Evolutionary conservation across 2,797 vertebrate genomes (phyloP).

Genomic region (Hydrolagus colliei): DNA sequence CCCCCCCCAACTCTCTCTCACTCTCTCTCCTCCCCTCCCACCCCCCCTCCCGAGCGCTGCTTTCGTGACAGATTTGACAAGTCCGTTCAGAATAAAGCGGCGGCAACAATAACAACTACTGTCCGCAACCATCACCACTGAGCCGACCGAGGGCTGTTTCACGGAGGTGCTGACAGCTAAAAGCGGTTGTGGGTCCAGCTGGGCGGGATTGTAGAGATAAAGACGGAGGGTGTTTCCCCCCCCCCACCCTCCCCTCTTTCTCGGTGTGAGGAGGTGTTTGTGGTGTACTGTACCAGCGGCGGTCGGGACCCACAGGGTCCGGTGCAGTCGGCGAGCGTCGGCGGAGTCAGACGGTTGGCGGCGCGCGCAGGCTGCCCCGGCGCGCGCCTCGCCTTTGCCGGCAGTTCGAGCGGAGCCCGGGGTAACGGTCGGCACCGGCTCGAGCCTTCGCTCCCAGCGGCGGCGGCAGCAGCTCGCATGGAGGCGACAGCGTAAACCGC

Average conservation of each 20-base stretch:
- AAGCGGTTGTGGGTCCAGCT: too few relatives aligned
- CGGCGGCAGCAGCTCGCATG: neutral
- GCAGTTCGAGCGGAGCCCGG: neutral
- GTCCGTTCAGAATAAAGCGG: neutral
- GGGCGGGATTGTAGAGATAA: too few relatives aligned
- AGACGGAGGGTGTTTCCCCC: too few relatives aligned
- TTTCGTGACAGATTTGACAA: too few relatives aligned
- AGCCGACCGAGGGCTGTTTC: neutral
- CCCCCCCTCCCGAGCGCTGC: neutral
- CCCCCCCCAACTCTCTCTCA: neutral
- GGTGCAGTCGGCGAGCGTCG: neutral
- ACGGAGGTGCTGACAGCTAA: too few relatives aligned
- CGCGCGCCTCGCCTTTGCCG: neutral
- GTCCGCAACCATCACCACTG: neutral
- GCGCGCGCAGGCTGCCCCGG: neutral
- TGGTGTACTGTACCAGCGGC: too few relatives aligned
- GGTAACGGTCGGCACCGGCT: neutral
- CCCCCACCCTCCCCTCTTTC: too few relatives aligned
- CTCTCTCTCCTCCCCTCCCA: neutral
- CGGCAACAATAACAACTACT: neutral
- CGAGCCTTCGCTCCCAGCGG: neutral
- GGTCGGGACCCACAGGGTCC: too few relatives aligned
- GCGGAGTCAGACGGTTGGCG: neutral
- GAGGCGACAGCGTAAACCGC: too few relatives aligned
- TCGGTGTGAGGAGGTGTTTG: too few relatives aligned